phyloP scores from a whole-genome alignment of 2,888 invertebrate species.

The Pandemis cinnamomeana region DNA sequence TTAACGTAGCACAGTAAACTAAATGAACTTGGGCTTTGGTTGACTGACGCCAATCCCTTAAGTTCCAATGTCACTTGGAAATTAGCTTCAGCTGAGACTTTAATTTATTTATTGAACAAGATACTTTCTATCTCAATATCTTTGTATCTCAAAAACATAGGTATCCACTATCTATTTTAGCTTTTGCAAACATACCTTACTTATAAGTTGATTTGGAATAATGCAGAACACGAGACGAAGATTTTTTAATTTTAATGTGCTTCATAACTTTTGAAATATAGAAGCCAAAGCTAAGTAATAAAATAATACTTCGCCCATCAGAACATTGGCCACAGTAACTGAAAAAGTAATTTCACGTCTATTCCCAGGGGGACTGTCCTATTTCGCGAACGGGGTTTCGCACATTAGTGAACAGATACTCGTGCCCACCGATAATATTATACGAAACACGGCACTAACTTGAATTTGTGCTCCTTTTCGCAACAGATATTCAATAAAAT shows the following conservation, averaged over 20 bases:
- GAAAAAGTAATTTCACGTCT: conserved; percentile 36
- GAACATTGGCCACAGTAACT: conserved; percentile 31
- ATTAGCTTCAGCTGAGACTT: conserved; percentile 1
- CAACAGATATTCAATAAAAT: neutral
- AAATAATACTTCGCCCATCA: conserved; percentile 31
- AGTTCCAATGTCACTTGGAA: conserved; percentile 27
- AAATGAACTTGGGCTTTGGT: neutral
- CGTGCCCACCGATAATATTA: neutral
- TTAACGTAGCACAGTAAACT: neutral
- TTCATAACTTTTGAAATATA: neutral
- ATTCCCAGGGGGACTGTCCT: conserved; percentile 25
- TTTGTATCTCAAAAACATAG: no score
- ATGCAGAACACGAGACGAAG: no score
- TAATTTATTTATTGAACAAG: conserved; percentile 17
- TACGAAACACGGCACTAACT: neutral
- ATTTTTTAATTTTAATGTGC: neutral
- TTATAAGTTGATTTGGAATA: no score
- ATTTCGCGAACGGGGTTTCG: conserved; percentile 28
- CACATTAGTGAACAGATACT: conserved; percentile 30
- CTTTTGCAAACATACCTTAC: no score
- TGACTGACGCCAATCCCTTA: neutral
- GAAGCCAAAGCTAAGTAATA: conserved; percentile 10
- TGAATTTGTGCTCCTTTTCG: neutral
- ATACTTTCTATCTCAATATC: no score
- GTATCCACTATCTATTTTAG: no score